Percentiles rank a stretch among this genome's conserved stretches.
Conservation (phyloP, 2,888 invertebrate species). For the Apotomis capreana region DNA sequence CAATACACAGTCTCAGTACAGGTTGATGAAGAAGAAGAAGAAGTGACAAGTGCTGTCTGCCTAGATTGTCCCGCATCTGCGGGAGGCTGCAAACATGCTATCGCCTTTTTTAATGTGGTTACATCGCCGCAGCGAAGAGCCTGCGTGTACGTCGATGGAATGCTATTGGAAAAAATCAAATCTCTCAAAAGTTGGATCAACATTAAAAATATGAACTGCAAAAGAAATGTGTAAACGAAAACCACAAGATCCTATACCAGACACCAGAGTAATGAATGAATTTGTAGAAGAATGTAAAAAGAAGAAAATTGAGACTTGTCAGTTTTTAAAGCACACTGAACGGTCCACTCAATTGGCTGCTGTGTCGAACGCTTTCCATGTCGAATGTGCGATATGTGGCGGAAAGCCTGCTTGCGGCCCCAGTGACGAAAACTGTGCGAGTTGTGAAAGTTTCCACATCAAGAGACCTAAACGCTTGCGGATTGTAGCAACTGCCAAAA, state of each 20-base stretch:
- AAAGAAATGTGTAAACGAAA: slow-evolving; percentile 6
- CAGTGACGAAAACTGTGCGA: too few relatives aligned
- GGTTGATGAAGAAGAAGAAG: slow-evolving; percentile 1
- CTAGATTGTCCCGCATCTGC: background rate
- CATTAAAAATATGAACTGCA: slow-evolving; percentile 1
- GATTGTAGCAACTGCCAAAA: too few relatives aligned
- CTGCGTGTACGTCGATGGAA: slow-evolving; percentile 21
- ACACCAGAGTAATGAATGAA: background rate
- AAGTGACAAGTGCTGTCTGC: background rate
- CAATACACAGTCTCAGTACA: background rate
- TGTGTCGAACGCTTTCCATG: too few relatives aligned
- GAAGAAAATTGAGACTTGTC: slow-evolving; percentile 3
- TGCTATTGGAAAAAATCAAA: slow-evolving; percentile 18
- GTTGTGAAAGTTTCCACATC: too few relatives aligned
- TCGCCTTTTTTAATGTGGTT: slow-evolving; percentile 25
- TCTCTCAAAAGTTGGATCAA: background rate
- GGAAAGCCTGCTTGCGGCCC: too few relatives aligned
- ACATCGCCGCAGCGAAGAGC: slow-evolving; percentile 29
- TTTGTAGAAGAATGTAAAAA: slow-evolving; percentile 10
- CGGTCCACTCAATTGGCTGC: too few relatives aligned
- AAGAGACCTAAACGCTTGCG: too few relatives aligned
- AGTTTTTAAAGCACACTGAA: slow-evolving; percentile 11
- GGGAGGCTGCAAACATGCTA: background rate
- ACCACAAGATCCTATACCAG: background rate
- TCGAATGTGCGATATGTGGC: too few relatives aligned